Evolutionary conservation across 1,140 invertebrate species (phyloP), one percentile per base, ranked within the genome.

Genomic region (Ericerus pela): DNA sequence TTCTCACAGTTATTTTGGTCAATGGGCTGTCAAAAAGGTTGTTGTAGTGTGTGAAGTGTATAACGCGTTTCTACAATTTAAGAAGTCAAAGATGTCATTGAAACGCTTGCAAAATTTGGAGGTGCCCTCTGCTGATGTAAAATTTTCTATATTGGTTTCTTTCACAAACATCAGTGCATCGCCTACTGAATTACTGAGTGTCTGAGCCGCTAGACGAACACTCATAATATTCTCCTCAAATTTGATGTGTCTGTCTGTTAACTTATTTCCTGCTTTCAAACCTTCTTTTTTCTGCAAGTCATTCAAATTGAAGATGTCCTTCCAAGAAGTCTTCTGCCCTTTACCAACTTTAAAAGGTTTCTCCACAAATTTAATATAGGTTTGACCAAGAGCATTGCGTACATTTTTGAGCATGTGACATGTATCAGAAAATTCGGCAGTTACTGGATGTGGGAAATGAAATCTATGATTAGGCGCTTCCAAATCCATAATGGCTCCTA

Each of bases 391-490:
- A 33, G 30, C 30, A 33, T 33, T 33, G 8, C 30, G 8, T 33
- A 33, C 30, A 8, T 10, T 10, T 33, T 33, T 33, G 30, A 33
- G 30, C 30, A 33, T 33, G n/a, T 33, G 30, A n/a, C 30, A 33
- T 33, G 30, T 8, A 33, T 33, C 30, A 33, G n/a, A 33, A n/a
- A n/a, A n/a, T 56, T 62, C 8, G 27, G 5, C 26, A 16, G 54
- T 60, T n/a, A 47, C 29, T 31, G 61, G 60, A 57, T 64, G 59
- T 6, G 5, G 2, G 54, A 63, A 63, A 33, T 26, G 62, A 1
- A 59, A 36, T 22, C 38, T 55, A 28, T 11, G 36, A 6, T 55
- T 28, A 0, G 0, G 11, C 16, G 16, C 4, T 10, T 16, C 41
- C 10, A 14, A 4, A 22, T 22, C 30, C 14, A 55, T 18, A 6